These are phyloP conservation scores for Hyles vespertilio DNA, from an alignment of 1,140 invertebrate genomes.

Conservation along the genomic window DNA sequence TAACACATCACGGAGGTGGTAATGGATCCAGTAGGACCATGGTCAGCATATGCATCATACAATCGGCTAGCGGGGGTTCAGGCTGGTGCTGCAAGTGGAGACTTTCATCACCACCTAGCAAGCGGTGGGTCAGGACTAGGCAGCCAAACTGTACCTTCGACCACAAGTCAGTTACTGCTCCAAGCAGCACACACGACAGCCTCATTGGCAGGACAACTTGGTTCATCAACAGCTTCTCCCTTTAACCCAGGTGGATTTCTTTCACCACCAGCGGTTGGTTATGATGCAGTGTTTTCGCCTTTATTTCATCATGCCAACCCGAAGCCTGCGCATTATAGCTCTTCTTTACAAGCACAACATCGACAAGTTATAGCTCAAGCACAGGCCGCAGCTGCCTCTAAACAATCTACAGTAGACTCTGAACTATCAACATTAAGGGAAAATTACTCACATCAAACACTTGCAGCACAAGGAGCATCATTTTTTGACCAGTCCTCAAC, in stretches of 20 bases:
- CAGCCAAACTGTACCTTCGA: slow-evolving; percentile 75
- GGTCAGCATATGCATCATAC: slow-evolving; percentile 84
- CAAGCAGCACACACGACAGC: slow-evolving; percentile 79
- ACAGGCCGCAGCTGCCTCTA: slow-evolving; percentile 74
- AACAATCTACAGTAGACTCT: slow-evolving; percentile 76
- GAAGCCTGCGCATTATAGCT: slow-evolving; percentile 80
- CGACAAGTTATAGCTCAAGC: slow-evolving; percentile 76
- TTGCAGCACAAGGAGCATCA: slow-evolving; percentile 71
- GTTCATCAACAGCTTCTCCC: slow-evolving; percentile 77
- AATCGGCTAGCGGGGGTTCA: slow-evolving; percentile 81
- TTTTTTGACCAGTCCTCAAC: slow-evolving; percentile 81
- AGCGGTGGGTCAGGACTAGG: slow-evolving; percentile 70
- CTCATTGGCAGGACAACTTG: slow-evolving; percentile 77
- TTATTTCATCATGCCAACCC: slow-evolving; percentile 82
- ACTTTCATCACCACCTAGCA: slow-evolving; percentile 80
- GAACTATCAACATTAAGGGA: slow-evolving; percentile 77
- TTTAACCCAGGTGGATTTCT: slow-evolving; percentile 83
- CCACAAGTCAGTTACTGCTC: slow-evolving; percentile 78
- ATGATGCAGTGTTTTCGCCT: slow-evolving; percentile 83
- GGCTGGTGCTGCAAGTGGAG: slow-evolving; percentile 76
- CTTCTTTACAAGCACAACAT: slow-evolving; percentile 76
- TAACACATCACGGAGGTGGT: slow-evolving; percentile 68
- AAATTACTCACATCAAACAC: slow-evolving; percentile 77
- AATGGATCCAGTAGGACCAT: slow-evolving; percentile 89
- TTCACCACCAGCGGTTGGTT: slow-evolving; percentile 81